Evolutionary conservation across 2,113 vertebrate genomes (phyloP).

Genomic region (Hyperopisus bebe): DNA sequence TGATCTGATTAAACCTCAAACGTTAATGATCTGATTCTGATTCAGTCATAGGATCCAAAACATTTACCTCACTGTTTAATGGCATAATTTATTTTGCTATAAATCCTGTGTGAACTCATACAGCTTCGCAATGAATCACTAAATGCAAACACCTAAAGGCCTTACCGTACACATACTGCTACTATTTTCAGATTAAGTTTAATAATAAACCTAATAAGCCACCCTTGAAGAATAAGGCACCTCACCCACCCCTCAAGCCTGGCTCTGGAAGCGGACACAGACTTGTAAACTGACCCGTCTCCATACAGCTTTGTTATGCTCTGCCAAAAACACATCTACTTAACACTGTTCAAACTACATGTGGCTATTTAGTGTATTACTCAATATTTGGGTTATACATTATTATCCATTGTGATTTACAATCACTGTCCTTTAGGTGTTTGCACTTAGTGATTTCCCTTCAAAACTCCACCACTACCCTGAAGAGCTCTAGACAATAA

Average conservation of each 20-base stretch:
- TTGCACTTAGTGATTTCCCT: too few relatives aligned
- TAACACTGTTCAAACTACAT: neutral
- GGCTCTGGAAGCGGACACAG: neutral
- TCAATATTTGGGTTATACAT: neutral
- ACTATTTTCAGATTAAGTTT: conserved; percentile 16
- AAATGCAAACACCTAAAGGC: conserved; percentile 8
- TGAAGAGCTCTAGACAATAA: neutral
- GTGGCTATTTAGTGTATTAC: neutral
- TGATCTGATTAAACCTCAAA: neutral
- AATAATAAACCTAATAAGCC: neutral
- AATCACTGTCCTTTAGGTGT: neutral
- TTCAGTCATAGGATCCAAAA: conserved; percentile 11
- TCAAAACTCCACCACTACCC: neutral
- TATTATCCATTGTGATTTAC: neutral
- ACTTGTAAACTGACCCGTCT: conserved; percentile 9
- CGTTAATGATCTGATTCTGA: neutral
- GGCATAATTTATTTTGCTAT: conserved; percentile 2
- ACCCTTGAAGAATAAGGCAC: neutral
- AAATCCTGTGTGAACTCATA: conserved; percentile 16
- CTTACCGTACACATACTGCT: conserved; percentile 4
- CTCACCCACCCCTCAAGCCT: neutral
- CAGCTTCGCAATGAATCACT: conserved; percentile 15
- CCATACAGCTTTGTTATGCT: neutral
- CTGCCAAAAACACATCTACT: neutral
- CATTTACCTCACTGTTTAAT: conserved; percentile 4